Evolutionary conservation across 2,888 invertebrate genomes (phyloP), one percentile per base, ranked within the genome.

Genomic region (Rotaria sp.): DNA sequence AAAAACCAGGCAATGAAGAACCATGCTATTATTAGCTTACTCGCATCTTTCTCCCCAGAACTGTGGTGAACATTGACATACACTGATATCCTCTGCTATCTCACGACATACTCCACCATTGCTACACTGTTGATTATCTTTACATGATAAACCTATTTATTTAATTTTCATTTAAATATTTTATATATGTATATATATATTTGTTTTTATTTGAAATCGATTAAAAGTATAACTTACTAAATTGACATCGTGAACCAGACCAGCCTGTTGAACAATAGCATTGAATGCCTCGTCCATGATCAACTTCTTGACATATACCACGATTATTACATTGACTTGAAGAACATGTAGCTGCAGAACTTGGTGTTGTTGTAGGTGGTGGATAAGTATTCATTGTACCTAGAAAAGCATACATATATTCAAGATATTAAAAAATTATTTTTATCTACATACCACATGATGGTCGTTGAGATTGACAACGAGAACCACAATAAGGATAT

Each of bases 21-120:
- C 84, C 86, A 86, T 67, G 84, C 86, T n/a, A 67, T 67, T 13
- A 84, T 67, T 26, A 84, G 84, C 35, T 86, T 86, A 75, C 4
- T 84, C 74, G 75, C 86, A 86, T n/a, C 85, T 74, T 55, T 84
- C 74, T 8, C 86, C 86, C 52, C 86, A 86, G 52, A 84, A 86
- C 1, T 48, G 84, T 55, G 59, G 50, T 30, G 86, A 84, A 86
- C 86, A 86, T 5, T 67, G 67, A 67, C 86, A 86, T 21, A 86
- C 84, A 85, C 84, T 84, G 67, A 84, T 84, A n/a, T 84, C 84
- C 10, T 84, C n/a, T 13, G 84, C 67, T 55, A 84, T 50, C 8
- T 84, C 84, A 11, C 84, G 84, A 55, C 86, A 86, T 84, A 84
- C 67, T 52, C 86, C 86, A 41, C 86, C 84, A 67, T 86, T 86